Base-by-base conservation (phyloP, 2,113 vertebrate species). In the Noturus placidus region DNA sequence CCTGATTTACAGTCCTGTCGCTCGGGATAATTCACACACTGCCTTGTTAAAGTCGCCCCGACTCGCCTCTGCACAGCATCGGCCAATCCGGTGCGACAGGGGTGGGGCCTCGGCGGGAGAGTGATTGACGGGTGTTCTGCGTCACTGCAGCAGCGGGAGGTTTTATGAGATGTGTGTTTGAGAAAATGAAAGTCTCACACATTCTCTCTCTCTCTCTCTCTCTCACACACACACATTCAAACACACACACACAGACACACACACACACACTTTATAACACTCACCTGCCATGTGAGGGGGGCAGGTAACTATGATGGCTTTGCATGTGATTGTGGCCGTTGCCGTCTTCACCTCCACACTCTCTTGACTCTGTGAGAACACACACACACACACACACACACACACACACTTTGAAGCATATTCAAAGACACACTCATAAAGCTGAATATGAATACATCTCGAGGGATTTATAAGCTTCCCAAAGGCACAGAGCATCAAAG, bases 211-310 rank as follows among this genome's bases (percentile, higher is more conserved):
- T 19, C 50, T n/a, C 42, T 27, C 61, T 78, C 25, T 25, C 65
- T 72, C 56, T 67, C 56, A 54, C 65, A 81, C 56, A 82, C 61
- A 86, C 33, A 69, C 54, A 87, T 67, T 82, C 83, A 91, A 30
- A 22, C 11, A 69, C 54, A 87, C 78, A 82, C 85, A 91, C 38
- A 22, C 11, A 70, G 30, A 87, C 67, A 84, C 54, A 87, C 67
- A 84, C 85, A 91, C 38, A 22, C 11, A n/a, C n/a, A n/a, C 5
- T 61, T 61, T 59, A 25, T 25, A 38, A n/a, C 81, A 92, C 94
- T 94, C 88, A 96, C 95, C 94, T 93, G 95, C 93, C 89, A 95
- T 92, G 91, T 95, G 94, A 90, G 95, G 94, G 79, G 94, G 94
- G 91, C 93, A 95, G 86, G 93, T 93, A 92, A 95, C 92, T 65